Base-by-base conservation (phyloP, 2,888 invertebrate species). In the Xanthorhoe spadicearia region DNA sequence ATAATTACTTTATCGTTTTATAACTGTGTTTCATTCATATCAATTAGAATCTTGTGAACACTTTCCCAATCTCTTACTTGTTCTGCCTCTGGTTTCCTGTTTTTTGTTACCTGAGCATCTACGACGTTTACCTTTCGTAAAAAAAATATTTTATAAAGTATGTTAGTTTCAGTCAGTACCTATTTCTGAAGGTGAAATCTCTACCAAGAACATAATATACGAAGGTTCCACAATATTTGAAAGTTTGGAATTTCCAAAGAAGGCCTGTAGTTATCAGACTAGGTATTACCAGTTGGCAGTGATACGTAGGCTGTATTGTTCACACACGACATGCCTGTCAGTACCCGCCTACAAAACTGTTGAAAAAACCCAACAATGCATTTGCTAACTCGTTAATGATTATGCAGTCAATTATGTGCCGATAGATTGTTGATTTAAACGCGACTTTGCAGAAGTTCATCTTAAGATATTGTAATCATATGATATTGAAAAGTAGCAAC, bases 281-380 rank as follows among this genome's bases (percentile, higher is more conserved):
- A 65, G 62, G 60, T 57, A 66, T 61, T 64, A 64, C 68, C 69
- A 65, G 19, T 57, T 58, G 61, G n/a, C 68, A 58, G 55, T 71
- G 64, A 68, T 72, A 74, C 79, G 82, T 83, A 81, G 83, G 82
- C 80, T 75, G 83, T 79, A 88, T 88, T 89, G 88, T 89, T 88
- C 81, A 79, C 80, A 81, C 76, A 74, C 74, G 68, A 77, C 66
- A 66, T 68, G 53, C 69, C 28, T 49, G 49, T 17, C 57, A 17
- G 80, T 82, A 81, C 77, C 69, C 73, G 73, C 76, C 76, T 77
- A 81, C 66, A 76, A 83, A 81, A 80, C 77, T 63, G 59, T 58
- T 67, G 57, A 80, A 73, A 72, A 88, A 88, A 84, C 74, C 63
- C 71, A 83, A 88, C 90, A 89, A 89, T 88, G 82, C 81, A 80